Percentiles rank a stretch among this genome's conserved stretches.
Evolutionary conservation across 2,797 vertebrate genomes (phyloP).

Genomic region (Staurois parvus): DNA sequence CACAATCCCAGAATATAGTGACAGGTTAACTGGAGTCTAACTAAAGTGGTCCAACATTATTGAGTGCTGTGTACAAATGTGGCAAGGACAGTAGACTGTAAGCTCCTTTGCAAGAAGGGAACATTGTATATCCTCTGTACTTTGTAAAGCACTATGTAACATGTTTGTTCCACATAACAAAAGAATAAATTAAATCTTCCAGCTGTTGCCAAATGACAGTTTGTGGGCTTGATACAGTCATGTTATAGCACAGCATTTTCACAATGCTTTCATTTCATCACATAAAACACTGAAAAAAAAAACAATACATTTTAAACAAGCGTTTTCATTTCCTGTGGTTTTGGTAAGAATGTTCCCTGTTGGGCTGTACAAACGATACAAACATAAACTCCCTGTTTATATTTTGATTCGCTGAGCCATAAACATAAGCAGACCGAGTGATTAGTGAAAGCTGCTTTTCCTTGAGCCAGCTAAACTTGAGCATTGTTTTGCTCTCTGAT

Average conservation of each 20-base stretch:
- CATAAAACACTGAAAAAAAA: not conserved
- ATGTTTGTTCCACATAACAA: not conserved
- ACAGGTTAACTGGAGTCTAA: too few relatives aligned
- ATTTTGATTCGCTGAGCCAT: slow-evolving; percentile 33
- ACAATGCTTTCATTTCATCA: not conserved
- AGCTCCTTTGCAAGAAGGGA: too few relatives aligned
- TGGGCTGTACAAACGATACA: not conserved
- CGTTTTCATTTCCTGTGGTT: not conserved
- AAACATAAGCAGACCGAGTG: slow-evolving; percentile 40
- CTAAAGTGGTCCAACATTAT: too few relatives aligned
- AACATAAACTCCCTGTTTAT: slow-evolving; percentile 46
- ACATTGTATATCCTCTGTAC: too few relatives aligned
- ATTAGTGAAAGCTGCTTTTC: slow-evolving; percentile 60
- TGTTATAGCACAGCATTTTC: not conserved
- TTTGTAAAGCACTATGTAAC: too few relatives aligned
- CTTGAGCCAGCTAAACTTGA: slow-evolving; percentile 51
- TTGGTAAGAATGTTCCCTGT: not conserved
- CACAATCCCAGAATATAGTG: too few relatives aligned
- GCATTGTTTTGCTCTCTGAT: slow-evolving; percentile 46
- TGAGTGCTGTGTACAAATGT: too few relatives aligned
- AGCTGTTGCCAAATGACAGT: not conserved
- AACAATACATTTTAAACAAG: not conserved
- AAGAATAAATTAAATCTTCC: not conserved
- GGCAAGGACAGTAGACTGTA: not conserved
- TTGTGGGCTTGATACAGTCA: not conserved